phyloP scores from a whole-genome alignment of 2,113 vertebrate species.

The Corvus cornix region DNA sequence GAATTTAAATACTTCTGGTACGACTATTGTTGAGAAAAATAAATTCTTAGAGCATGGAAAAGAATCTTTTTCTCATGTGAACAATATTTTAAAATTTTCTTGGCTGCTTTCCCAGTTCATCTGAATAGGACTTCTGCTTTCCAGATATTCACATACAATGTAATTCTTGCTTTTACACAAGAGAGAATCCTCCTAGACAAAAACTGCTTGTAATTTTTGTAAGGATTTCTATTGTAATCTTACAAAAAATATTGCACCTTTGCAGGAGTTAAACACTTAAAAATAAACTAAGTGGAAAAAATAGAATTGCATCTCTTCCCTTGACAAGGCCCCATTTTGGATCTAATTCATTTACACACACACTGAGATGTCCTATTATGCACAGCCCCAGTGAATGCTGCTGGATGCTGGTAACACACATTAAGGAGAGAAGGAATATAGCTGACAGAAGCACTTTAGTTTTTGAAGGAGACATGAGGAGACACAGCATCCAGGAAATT shows the following conservation, averaged over 20 bases:
- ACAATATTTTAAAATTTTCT: neutral
- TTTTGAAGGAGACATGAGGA: neutral
- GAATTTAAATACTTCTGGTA: neutral
- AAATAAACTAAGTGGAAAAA: conserved; percentile 22
- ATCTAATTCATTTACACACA: neutral
- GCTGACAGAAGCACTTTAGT: neutral
- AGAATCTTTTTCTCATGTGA: neutral
- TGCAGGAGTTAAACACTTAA: neutral
- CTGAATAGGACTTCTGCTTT: neutral
- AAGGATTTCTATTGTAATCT: neutral
- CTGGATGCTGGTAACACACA: neutral
- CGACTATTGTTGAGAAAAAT: neutral
- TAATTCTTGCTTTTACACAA: neutral
- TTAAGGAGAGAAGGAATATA: neutral
- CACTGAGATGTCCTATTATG: neutral
- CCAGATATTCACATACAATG: neutral
- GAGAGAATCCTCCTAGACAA: neutral
- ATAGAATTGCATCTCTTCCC: conserved; percentile 19
- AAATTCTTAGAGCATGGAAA: neutral
- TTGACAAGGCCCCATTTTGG: neutral
- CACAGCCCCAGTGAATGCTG: neutral
- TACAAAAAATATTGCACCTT: neutral
- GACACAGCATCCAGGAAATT: neutral
- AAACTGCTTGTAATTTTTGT: neutral
- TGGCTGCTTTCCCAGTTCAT: neutral